These are phyloP conservation scores for Pissodes strobi DNA, from an alignment of 1,140 invertebrate genomes.

Conservation along the genomic window DNA sequence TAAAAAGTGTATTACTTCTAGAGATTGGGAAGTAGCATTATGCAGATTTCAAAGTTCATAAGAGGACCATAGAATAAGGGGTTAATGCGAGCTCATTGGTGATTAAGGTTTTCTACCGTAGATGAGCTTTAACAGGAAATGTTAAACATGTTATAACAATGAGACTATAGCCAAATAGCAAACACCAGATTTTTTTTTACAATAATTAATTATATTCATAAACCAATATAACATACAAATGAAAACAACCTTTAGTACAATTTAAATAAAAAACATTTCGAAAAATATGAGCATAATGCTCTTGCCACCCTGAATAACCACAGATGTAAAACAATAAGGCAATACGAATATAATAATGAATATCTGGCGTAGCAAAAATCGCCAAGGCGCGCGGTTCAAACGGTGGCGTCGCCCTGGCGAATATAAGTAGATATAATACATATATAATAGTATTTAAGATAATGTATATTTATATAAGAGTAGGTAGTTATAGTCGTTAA, in stretches of 20 bases:
- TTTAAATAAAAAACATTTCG: constrained; percentile 43
- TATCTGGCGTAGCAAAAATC: constrained; percentile 33
- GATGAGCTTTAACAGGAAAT: too few relatives aligned
- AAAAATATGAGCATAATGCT: constrained; percentile 46
- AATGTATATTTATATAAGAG: constrained; percentile 46
- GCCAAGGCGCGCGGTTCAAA: background rate
- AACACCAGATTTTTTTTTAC: too few relatives aligned
- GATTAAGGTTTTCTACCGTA: too few relatives aligned
- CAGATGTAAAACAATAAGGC: constrained; percentile 47
- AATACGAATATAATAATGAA: constrained; percentile 43
- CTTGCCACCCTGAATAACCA: constrained; percentile 56
- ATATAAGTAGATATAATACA: constrained; percentile 44
- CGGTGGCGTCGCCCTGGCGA: constrained; percentile 26
- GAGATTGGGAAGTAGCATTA: too few relatives aligned
- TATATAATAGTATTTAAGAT: constrained; percentile 45
- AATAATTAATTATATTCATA: constrained; percentile 43
- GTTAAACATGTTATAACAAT: too few relatives aligned
- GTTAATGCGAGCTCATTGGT: too few relatives aligned
- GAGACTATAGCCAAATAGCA: too few relatives aligned
- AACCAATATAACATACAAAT: constrained; percentile 45
- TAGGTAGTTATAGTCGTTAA: constrained; percentile 37
- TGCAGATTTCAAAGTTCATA: too few relatives aligned
- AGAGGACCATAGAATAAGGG: too few relatives aligned
- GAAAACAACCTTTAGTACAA: constrained; percentile 43
- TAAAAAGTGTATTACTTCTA: too few relatives aligned